Evolutionary conservation across 1,140 invertebrate genomes (phyloP).

Genomic region (Caerostris darwini): DNA sequence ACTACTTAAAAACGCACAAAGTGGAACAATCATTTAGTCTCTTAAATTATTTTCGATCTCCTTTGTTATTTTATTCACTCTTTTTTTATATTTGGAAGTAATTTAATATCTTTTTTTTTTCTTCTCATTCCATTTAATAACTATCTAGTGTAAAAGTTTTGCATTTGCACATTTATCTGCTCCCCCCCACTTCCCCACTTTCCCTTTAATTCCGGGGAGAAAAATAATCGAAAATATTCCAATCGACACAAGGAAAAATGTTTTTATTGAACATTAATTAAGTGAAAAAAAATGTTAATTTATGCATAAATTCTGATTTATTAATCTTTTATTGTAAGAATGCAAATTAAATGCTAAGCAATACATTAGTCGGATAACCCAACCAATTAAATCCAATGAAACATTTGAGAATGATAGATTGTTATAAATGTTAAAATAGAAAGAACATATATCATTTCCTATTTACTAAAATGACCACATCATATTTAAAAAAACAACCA

Average conservation of each 20-base stretch:
- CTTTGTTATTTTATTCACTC: slow-evolving; percentile 15
- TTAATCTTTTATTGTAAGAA: not conserved
- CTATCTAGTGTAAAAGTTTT: not conserved
- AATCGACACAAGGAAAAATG: not conserved
- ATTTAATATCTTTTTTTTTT: slow-evolving; percentile 3
- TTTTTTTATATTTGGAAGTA: slow-evolving; percentile 2
- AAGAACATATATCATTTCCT: no score
- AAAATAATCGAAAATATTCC: slow-evolving; percentile 11
- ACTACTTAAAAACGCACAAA: not conserved
- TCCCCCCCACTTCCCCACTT: not conserved
- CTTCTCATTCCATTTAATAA: slow-evolving; percentile 7
- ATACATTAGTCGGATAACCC: not conserved
- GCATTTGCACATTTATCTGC: not conserved
- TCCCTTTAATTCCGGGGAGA: not conserved
- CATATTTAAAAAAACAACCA: no score
- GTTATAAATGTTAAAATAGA: no score
- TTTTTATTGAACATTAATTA: slow-evolving; percentile 20
- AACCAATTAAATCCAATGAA: no score
- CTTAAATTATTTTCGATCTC: not conserved
- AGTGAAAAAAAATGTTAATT: slow-evolving; percentile 15
- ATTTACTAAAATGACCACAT: no score
- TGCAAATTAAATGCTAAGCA: not conserved
- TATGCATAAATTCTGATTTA: not conserved
- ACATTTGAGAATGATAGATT: no score
- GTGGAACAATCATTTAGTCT: slow-evolving; percentile 1